Conservation (phyloP, 2,113 vertebrate species). For the Echinops telfairi region DNA sequence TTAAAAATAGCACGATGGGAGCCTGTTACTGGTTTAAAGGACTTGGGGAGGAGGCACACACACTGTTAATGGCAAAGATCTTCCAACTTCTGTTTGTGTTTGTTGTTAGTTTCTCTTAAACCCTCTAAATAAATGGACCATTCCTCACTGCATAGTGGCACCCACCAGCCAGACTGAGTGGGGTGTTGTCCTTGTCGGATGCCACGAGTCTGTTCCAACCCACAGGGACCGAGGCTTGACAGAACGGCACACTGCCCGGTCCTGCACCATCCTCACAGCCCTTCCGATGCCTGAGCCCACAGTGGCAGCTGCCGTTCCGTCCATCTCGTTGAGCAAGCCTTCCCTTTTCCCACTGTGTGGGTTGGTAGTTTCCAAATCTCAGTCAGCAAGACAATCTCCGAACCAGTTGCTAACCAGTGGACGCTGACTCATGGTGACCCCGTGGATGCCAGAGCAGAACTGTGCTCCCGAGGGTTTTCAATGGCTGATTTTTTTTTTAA, state of each 20-base stretch:
- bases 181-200: no score
- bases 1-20: constrained; percentile 74
- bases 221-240: no score
- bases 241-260: no score
- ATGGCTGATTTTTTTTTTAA: not conserved
- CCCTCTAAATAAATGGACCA: constrained; percentile 8
- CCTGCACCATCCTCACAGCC: no score
- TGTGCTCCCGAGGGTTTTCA: not conserved
- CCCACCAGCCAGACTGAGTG: not conserved
- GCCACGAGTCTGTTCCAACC: no score
- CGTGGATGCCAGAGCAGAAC: not conserved
- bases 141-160: not conserved
- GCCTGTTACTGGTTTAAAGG: constrained; percentile 70
- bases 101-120: not conserved
- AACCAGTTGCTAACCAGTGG: not conserved
- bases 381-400: not conserved
- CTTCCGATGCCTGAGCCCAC: no score
- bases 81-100: not conserved
- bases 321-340: no score
- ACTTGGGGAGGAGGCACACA: constrained; percentile 59
- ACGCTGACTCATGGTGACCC: not conserved
- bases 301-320: no score
- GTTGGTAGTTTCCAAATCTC: not conserved
- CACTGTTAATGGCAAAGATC: constrained; percentile 57
- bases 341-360: no score